Base-by-base conservation (phyloP, 2,888 invertebrate genomes). In the Electrophaes corylata region DNA sequence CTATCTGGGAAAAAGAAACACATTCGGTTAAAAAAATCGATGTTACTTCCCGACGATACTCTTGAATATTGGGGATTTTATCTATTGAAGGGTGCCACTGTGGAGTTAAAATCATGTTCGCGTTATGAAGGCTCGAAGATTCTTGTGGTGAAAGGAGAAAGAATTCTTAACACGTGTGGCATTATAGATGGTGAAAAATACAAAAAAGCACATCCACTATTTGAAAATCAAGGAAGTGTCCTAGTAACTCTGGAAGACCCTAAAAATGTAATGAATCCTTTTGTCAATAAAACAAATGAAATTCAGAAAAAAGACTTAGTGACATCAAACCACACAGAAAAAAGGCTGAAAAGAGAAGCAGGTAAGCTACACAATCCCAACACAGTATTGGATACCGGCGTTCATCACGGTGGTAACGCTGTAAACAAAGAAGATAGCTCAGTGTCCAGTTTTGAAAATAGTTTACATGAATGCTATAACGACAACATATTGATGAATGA, bases 21-120 rank as follows among this genome's bases (percentile, higher is more conserved):
- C 74, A 95, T 96, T 67, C 90, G 94, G 66, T 86, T 97, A 68
- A 96, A 95, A 78, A 97, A 97, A 76, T 96, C 96, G 4, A 96
- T 97, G 95, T 93, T 92, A 1, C 84, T 97, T 62, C 96, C 96
- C 0, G 97, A 97, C 79, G 97, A 97, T 72, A 96, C 96, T 8
- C 84, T 97, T 31, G 97, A 97, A 81, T 97, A 97, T 81, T 97
- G 96, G 96, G 96, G 97, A 2, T 97, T 97, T 85, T 97, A 95
- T 86, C 88, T 97, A 44, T 88, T 96, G 46, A 94, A 94, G 82
- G 96, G 96, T 19, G 96, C 97, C 1, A 93, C 93, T 10, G 96
- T 97, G 1, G 93, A 94, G 65, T 86, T 97, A 19, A 95, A 96
- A 74, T 95, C 96, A 41, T 97, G 97, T 78, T 96, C 97, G 10